These are phyloP conservation scores for Euborellia annulipes DNA, from an alignment of 1,140 invertebrate genomes.

Conservation along the genomic window DNA sequence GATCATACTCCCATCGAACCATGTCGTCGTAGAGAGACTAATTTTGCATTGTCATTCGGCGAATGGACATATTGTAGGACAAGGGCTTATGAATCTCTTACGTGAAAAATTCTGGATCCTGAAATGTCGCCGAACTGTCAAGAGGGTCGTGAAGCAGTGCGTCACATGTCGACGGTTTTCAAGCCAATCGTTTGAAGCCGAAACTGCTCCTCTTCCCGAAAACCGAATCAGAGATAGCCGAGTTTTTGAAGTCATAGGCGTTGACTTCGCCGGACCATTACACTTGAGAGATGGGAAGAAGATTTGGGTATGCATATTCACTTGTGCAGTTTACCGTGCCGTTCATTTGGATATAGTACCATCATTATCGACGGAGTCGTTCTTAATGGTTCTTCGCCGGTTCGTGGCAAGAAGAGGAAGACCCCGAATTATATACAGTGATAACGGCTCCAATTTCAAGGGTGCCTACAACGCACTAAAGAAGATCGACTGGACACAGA, in stretches of 20 bases:
- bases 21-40: slow-evolving; percentile 4
- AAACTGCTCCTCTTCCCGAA: slow-evolving; percentile 15
- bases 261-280: slow-evolving; percentile 22
- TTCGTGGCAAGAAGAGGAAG: slow-evolving; percentile 23
- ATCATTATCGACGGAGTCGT: slow-evolving; percentile 18
- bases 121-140: slow-evolving; percentile 14
- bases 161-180: slow-evolving; percentile 17
- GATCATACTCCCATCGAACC: slow-evolving; percentile 10
- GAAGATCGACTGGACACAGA: slow-evolving; percentile 19
- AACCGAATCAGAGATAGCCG: slow-evolving; percentile 15
- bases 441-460: slow-evolving; percentile 27
- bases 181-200: slow-evolving; percentile 14
- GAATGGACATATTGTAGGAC: slow-evolving; percentile 9
- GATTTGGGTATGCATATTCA: slow-evolving; percentile 23
- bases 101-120: slow-evolving; percentile 21
- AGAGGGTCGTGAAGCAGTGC: slow-evolving; percentile 17
- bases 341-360: slow-evolving; percentile 24
- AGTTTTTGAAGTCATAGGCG: slow-evolving; percentile 14
- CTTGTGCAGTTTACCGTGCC: slow-evolving; percentile 22
- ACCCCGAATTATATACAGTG: slow-evolving; percentile 23
- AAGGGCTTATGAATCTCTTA: slow-evolving; percentile 7
- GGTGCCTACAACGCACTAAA: slow-evolving; percentile 18
- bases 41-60: slow-evolving; percentile 7
- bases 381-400: slow-evolving; percentile 19
- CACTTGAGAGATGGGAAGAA: slow-evolving; percentile 16